Base-by-base conservation (phyloP, 2,797 vertebrate genomes). In the Sebastes cheni region DNA sequence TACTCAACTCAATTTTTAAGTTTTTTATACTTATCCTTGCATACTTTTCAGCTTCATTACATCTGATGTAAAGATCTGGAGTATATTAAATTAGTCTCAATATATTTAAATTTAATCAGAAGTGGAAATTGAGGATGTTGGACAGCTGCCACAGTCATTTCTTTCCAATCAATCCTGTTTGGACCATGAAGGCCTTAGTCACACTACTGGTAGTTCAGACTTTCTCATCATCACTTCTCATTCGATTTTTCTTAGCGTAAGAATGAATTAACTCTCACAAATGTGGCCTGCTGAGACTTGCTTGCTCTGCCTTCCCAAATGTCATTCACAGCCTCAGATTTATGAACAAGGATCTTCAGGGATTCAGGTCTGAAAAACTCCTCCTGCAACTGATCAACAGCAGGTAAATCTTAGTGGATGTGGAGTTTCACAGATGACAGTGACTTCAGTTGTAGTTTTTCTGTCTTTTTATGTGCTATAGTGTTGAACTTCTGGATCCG, bases 121-220 rank as follows among this genome's bases (percentile, higher is more conserved):
- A 61, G 77, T 82, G 81, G 79, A 86, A 76, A 82, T 83, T 81
- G 75, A 87, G 79, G 79, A 72, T 74, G 66, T 84, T 61, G 73
- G 80, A 80, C 82, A 78, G 68, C 77, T 77, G 68, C 58, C 52
- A 64, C 54, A 46, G 74, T 85, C 62, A 65, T 77, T 82, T 80
- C 79, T 82, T 75, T 86, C 69, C 60, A 80, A 68, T 83, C 61
- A 81, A 46, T 73, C 71, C 73, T n/a, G n/a, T 69, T 67, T 69
- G 68, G 65, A 83, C 27, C 39, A 50, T 3, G 39, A 66, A 9
- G 46, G n/a, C 39, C 34, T 70, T 58, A 52, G 52, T 73, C 60
- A 39, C 72, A 39, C 22, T 42, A 54, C 34, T 55, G 42, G 59
- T 30, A 10, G 27, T 46, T 77, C 75, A 42, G 75, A 72, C 70